These are phyloP conservation scores for Parus major DNA, from an alignment of 2,113 vertebrate genomes.

Conservation along the genomic window DNA sequence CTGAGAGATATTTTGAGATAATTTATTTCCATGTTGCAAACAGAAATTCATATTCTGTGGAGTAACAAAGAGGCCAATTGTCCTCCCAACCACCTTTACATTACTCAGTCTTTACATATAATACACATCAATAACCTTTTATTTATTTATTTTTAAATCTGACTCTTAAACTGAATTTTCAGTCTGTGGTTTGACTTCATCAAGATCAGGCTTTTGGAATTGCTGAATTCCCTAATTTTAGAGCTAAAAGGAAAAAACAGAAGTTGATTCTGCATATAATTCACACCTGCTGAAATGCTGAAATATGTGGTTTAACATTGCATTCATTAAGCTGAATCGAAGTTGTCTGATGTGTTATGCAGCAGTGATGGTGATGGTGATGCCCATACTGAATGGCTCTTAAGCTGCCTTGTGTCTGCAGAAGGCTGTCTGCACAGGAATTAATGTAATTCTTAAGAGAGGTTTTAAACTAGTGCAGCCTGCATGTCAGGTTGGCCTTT, in stretches of 20 bases:
- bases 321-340: not conserved
- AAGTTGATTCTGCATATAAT: fast-evolving
- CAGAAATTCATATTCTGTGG: not conserved
- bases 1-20: not conserved
- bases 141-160: not conserved
- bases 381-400: not conserved
- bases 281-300: not conserved
- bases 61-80: not conserved
- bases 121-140: not conserved
- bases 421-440: not conserved
- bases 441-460: not conserved
- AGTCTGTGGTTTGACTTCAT: not conserved
- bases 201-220: not conserved
- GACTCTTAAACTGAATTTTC: not conserved
- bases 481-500: not conserved
- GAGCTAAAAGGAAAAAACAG: not conserved
- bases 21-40: not conserved
- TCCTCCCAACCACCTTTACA: not conserved
- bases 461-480: not conserved
- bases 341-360: not conserved
- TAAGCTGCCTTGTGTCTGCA: not conserved
- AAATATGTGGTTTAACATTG: not conserved
- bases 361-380: not conserved
- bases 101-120: not conserved
- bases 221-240: not conserved